Evolutionary conservation across 2,888 invertebrate species (phyloP), one percentile per base, ranked within the genome.

Genomic region (Colostygia pectinataria): DNA sequence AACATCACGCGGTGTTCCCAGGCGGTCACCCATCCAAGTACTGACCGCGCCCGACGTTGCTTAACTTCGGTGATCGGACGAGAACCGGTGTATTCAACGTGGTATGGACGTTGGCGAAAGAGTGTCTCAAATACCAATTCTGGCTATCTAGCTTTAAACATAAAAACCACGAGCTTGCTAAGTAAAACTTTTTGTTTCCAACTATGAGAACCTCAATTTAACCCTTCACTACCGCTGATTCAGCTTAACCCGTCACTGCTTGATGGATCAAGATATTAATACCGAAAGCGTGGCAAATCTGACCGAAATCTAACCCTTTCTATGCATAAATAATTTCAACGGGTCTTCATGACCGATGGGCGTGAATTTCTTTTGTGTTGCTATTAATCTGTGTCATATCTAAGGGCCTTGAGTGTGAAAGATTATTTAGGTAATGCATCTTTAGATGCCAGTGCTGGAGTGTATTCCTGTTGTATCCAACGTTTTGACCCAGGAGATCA

Each of bases 191-290:
- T 14, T 13, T 31, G 8, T n/a, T 5, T 8, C 43, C 68, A 66
- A 66, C 43, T 64, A 74, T 74, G 66, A 66, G 65, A 63, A 59
- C 52, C 74, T 61, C 59, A 55, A 10, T 51, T 61, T 65, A 79
- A 78, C 78, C 78, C 80, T 76, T 65, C 71, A 65, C 68, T 65
- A 65, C 70, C 75, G 74, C 80, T 76, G 86, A 88, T 86, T 83
- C 81, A 85, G 85, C 86, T 82, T 79, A 80, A 80, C 82, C 83
- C 85, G 82, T 88, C 87, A 83, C 74, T 79, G 68, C 73, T 67
- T 90, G 89, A 90, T 83, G 87, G 88, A 89, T 90, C 87, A 88
- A 90, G 87, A 89, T 87, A 88, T 86, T 88, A 90, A 89, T 86
- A 79, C 86, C 72, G 65, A 74, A 71, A 84, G 89, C 89, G 89